Evolutionary conservation across 2,888 invertebrate genomes (phyloP), one percentile per base, ranked within the genome.

Genomic region (Gandaritis pyraliata): DNA sequence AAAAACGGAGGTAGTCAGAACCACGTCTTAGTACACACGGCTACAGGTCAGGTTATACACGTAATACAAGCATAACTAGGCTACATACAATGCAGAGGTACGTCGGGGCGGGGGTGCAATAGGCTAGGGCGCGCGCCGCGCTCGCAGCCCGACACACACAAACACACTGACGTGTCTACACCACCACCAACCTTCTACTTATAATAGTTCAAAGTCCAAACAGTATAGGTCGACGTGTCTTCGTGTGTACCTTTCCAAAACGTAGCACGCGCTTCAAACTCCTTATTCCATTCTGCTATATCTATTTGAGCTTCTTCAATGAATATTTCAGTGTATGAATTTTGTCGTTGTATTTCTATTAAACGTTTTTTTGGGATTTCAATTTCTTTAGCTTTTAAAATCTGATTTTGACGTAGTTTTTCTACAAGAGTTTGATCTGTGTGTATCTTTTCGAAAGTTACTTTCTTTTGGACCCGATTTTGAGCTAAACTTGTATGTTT

Each of bases 181-280:
- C n/a, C n/a, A n/a, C n/a, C n/a, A n/a, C n/a, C n/a, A n/a, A n/a
- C n/a, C n/a, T n/a, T n/a, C n/a, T n/a, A n/a, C n/a, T n/a, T n/a
- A n/a, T n/a, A n/a, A n/a, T n/a, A n/a, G n/a, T n/a, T n/a, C n/a
- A n/a, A 23, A 23, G 23, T 4, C 23, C 1, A 23, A 23, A 23
- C 23, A 23, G 1, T 23, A 23, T 23, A 3, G 4, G 23, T 23
- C 1, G 23, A 23, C 23, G 6, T 2, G 23, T 23, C 23, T 23
- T 1, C 3, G 6, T 23, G 5, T 23, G 6, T 39, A 61, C 61
- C 61, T 61, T 57, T 61, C 61, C 61, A 60, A 47, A 56, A 58
- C 30, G 5, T 48, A 13, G 55, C 45, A n/a, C 55, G 55, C 0
- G 33, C 51, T 51, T 56, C 55, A 33, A 51, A 61, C 10, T 61